phyloP scores from a whole-genome alignment of 2,113 vertebrate species.

The Amphiprion percula region DNA sequence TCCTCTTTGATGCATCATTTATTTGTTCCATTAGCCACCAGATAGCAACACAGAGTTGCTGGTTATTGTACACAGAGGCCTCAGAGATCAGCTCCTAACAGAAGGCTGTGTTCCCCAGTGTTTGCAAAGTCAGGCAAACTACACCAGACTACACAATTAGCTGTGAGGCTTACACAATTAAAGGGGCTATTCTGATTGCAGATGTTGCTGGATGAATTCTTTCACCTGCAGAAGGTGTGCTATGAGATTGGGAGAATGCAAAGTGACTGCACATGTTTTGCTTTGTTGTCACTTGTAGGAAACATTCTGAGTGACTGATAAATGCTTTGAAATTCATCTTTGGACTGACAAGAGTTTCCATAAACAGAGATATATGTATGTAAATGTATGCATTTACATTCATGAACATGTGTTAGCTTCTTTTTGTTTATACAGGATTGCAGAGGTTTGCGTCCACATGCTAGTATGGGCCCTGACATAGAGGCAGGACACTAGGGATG shows the following conservation, averaged over 20 bases:
- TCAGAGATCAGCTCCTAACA: constrained; percentile 33
- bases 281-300: background rate
- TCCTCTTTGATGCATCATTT: constrained; percentile 59
- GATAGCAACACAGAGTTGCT: constrained; percentile 16
- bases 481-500: background rate
- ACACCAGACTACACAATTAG: constrained; percentile 33
- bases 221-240: background rate
- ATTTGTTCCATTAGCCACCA: constrained; percentile 63
- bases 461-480: background rate
- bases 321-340: constrained; percentile 11
- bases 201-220: background rate
- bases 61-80: constrained; percentile 33
- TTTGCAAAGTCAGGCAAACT: constrained; percentile 38
- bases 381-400: constrained; percentile 35
- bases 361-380: constrained; percentile 19
- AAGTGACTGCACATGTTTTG: background rate
- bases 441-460: background rate
- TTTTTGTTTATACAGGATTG: background rate
- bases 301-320: constrained; percentile 7
- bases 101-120: constrained; percentile 31
- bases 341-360: constrained; percentile 7
- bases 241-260: background rate
- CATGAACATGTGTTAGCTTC: constrained; percentile 10
- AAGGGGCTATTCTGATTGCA: constrained; percentile 1
- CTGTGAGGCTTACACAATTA: constrained; percentile 16